phyloP scores from a whole-genome alignment of 2,113 vertebrate genomes.

The Oreocharis arfaki region DNA sequence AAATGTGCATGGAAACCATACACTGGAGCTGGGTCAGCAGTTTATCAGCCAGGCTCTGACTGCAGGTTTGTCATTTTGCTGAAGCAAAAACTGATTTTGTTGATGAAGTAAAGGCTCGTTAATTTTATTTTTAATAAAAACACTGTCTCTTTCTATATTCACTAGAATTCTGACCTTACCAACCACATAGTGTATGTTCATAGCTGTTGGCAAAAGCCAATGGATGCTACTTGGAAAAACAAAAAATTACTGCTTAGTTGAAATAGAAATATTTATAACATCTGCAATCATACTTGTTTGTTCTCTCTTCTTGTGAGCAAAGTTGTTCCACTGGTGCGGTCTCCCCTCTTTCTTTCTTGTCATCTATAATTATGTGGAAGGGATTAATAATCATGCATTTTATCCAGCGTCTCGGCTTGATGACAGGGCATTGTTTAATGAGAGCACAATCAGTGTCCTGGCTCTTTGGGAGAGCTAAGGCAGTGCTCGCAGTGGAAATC shows the following conservation, averaged over 20 bases:
- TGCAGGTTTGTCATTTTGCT: background rate
- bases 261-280: background rate
- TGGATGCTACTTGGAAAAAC: background rate
- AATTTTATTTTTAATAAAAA: background rate
- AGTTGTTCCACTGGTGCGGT: background rate
- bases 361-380: background rate
- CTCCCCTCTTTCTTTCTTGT: background rate
- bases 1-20: background rate
- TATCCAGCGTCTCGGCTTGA: background rate
- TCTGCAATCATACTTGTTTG: background rate
- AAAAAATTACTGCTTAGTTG: background rate
- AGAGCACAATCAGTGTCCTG: background rate
- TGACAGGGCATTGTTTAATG: slow-evolving; percentile 11
- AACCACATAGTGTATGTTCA: background rate
- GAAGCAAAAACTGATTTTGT: background rate
- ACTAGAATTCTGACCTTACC: background rate
- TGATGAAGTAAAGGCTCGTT: background rate
- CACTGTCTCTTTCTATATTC: background rate
- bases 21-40: background rate
- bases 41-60: background rate
- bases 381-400: slow-evolving; percentile 21
- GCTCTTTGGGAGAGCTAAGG: slow-evolving; percentile 1
- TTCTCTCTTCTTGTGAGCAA: background rate
- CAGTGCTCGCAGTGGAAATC: background rate
- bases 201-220: background rate